Evolutionary conservation across 2,888 invertebrate genomes (phyloP), one percentile per base, ranked within the genome.

Genomic region (Melitaea athalia): DNA sequence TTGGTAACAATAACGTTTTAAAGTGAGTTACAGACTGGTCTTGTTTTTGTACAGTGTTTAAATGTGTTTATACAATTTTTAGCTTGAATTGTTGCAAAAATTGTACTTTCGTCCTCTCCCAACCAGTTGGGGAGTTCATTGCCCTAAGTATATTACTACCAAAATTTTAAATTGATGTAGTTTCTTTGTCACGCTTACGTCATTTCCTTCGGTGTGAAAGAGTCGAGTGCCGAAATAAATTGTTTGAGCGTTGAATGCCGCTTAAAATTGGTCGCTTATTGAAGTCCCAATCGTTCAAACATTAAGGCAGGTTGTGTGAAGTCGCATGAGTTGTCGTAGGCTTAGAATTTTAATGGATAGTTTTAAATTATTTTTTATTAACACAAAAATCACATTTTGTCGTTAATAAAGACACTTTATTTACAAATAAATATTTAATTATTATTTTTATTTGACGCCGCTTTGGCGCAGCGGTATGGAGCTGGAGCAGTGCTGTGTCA

Each of bases 231-330:
- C 73, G 70, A 73, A 75, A 76, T 76, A 74, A 78, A 75, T 76
- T 81, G 84, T 83, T 87, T 86, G 86, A 86, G 86, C 85, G 85
- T 74, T 68, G 72, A 78, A 59, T 79, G 81, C 73, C 77, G 78
- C 81, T 79, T 82, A 79, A 75, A 84, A 85, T 85, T 84, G 83
- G 80, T 80, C 79, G 82, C 76, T 80, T 85, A 87, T 85, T 87
- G 84, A 82, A 81, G 84, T 80, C 82, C 81, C 87, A 91, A 89
- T 85, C 82, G 79, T 78, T 81, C 78, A 80, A 79, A 83, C 81
- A 86, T 92, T 92, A 91, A 89, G 92, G 92, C 89, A 92, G 92
- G 92, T 92, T 90, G 88, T 87, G 91, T 86, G 81, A 87, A 85
- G 85, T 86, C 82, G 84, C 76, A 80, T 60, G 77, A 78, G 85